phyloP scores from a whole-genome alignment of 2,113 vertebrate genomes.

The Pangasianodon gigas region DNA sequence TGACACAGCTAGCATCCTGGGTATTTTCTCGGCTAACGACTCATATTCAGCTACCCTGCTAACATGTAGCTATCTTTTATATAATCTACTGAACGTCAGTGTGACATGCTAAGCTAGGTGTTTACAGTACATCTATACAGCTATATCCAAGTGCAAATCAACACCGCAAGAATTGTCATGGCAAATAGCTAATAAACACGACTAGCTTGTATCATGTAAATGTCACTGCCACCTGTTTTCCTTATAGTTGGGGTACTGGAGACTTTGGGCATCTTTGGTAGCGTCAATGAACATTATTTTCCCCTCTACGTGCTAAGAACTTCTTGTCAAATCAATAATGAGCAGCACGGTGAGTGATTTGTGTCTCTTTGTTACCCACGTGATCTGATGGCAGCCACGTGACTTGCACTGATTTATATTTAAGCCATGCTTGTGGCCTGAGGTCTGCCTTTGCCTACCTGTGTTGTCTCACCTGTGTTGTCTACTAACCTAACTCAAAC shows the following conservation, averaged over 20 bases:
- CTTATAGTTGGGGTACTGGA: background rate
- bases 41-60: background rate
- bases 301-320: background rate
- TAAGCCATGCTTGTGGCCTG: background rate
- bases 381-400: background rate
- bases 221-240: background rate
- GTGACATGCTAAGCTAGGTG: background rate
- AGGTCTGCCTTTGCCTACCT: background rate
- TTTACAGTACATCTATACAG: background rate
- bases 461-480: no score
- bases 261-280: background rate
- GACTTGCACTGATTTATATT: constrained; percentile 7
- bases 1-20: background rate
- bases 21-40: background rate
- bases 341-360: background rate
- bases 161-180: background rate
- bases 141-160: no score
- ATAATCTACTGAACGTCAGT: background rate
- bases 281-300: background rate
- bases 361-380: background rate
- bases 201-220: background rate
- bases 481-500: background rate
- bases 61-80: background rate
- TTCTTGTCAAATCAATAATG: background rate
- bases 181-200: background rate